A percentile compares a stretch with the other conserved stretches of the same genome.
These are phyloP conservation scores for Daphoenositta chrysoptera DNA, from an alignment of 2,113 vertebrate genomes.

Conservation along the genomic window DNA sequence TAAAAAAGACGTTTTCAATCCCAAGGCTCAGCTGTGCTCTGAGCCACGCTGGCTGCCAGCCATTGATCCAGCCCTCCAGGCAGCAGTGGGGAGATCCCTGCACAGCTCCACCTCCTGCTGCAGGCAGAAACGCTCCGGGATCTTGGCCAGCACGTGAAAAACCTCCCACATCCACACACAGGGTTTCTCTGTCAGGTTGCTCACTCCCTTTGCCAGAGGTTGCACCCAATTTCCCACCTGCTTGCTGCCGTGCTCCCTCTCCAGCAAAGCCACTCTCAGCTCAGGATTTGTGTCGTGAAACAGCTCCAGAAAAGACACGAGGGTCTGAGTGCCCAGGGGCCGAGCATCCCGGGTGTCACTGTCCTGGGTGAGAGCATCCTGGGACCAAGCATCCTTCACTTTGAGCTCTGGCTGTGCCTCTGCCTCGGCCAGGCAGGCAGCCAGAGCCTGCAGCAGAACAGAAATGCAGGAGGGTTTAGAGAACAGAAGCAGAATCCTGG, in stretches of 20 bases:
- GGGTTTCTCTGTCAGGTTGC: background rate
- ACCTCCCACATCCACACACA: background rate
- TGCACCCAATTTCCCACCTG: background rate
- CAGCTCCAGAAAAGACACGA: constrained; percentile 60
- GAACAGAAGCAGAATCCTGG: background rate
- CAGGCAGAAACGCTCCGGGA: background rate
- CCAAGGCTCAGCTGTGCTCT: constrained; percentile 24
- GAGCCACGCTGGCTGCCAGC: background rate
- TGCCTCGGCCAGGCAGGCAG: constrained; percentile 56
- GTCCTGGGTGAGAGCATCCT: constrained; percentile 12
- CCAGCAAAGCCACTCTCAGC: background rate
- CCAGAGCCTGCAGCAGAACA: constrained; percentile 50
- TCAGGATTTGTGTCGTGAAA: constrained; percentile 36
- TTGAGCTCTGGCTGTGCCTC: constrained; percentile 40
- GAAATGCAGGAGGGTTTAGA: background rate
- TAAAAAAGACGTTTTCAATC: constrained; percentile 8
- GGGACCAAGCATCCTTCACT: constrained; percentile 21
- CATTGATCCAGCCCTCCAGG: background rate
- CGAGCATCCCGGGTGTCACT: background rate
- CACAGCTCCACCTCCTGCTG: background rate
- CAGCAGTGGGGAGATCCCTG: background rate
- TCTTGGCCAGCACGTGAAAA: background rate
- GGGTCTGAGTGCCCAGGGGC: constrained; percentile 33
- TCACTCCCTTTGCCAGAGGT: background rate
- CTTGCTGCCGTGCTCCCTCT: background rate